Evolutionary conservation across 2,888 invertebrate species (phyloP), one percentile per base, ranked within the genome.

Genomic region (Leptopilina syphax): DNA sequence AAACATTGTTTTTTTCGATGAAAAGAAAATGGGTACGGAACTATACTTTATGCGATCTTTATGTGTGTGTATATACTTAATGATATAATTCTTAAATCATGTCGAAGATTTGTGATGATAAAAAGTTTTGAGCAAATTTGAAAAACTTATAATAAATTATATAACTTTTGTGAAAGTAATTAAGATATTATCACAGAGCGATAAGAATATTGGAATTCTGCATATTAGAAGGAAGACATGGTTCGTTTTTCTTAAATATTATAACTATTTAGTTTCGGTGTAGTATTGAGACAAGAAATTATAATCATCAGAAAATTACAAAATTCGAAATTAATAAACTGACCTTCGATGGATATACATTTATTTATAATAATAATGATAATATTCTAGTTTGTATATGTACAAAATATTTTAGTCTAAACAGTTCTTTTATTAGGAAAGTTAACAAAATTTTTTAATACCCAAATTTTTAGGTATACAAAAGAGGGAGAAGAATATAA

Each of bases 171-270:
- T 2, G 73, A 73, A 73, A 57, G 41, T 18, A 57, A 73, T 73
- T 57, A 41, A 57, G 41, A 27, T 18, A n/a, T 57, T 73, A 73
- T 73, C 73, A 73, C 73, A 73, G 73, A 60, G 73, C 57, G 73
- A 57, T n/a, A 73, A 73, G 41, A 73, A 57, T 73, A 73, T 57
- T 34, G 34, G 73, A 73, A 73, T 57, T 57, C 57, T 73, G 41
- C 73, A 57, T 50, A 12, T 50, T 8, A 18, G 54, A 73, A 54
- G 67, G 73, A 73, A 73, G 73, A 73, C 73, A 34, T 73, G 54
- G 34, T 73, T 73, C 8, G 27, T 41, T 57, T 18, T 73, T 18
- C 27, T 50, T 65, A n/a, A 73, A 34, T 10, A n/a, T 6, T 44
- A 41, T 41, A 73, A 54, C n/a, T 12, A n/a, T 65, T 18, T 7